These are phyloP conservation scores for Myodes glareolus DNA, from an alignment of 2,113 vertebrate species.

Conservation along the genomic window DNA sequence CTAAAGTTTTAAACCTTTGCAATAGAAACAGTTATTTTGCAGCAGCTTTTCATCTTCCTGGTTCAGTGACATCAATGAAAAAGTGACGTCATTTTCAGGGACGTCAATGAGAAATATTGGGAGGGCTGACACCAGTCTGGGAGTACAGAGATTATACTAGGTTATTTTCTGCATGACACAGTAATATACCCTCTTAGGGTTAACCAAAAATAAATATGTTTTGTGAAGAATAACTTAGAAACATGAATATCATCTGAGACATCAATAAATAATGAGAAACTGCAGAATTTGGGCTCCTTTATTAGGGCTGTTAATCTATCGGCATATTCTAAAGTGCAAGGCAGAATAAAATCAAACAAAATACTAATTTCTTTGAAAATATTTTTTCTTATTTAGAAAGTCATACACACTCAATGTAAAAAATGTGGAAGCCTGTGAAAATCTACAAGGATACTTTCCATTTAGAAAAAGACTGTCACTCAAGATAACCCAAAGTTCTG, in stretches of 20 bases:
- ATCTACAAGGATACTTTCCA: conserved; percentile 8
- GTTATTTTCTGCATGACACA: conserved; percentile 78
- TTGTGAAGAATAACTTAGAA: conserved; percentile 72
- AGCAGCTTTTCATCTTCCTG: conserved; percentile 80
- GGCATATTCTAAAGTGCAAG: conserved; percentile 36
- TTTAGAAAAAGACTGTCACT: neutral
- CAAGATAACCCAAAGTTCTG: neutral
- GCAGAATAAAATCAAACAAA: conserved; percentile 59
- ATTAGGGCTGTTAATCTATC: conserved; percentile 62
- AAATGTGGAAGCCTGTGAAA: conserved; percentile 41
- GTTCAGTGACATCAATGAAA: conserved; percentile 82
- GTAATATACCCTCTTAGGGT: conserved; percentile 54
- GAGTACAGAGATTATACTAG: conserved; percentile 53
- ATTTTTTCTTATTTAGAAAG: conserved; percentile 63
- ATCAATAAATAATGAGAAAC: conserved; percentile 71
- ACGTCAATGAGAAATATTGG: conserved; percentile 74
- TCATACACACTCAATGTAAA: conserved; percentile 12
- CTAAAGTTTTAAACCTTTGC: conserved; percentile 84
- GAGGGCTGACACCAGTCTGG: conserved; percentile 53
- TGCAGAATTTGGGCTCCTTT: conserved; percentile 49
- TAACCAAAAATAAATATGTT: conserved; percentile 69
- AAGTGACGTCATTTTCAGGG: conserved; percentile 77
- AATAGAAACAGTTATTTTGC: conserved; percentile 81
- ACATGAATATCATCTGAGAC: conserved; percentile 66
- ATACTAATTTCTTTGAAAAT: conserved; percentile 60